Conservation (phyloP, 2,888 invertebrate species). For the Drosophila niveifrons region DNA sequence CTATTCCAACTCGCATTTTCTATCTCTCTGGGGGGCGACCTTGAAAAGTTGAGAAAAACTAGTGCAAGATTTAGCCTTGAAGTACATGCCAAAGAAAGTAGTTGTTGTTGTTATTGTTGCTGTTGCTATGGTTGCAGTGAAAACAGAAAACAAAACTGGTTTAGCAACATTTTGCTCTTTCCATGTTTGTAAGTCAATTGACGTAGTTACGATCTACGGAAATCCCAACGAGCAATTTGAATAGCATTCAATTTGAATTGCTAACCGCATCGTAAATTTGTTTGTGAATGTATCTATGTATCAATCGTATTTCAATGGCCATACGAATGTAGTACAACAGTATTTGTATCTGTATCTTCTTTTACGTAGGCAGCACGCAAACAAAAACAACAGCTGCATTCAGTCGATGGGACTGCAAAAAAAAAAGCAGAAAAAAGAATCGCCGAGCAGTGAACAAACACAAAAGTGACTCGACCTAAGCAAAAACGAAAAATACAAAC, state of each 20-base stretch:
- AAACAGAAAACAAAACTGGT: slow-evolving; percentile 60
- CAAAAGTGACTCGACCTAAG: slow-evolving; percentile 18
- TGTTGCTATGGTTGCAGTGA: slow-evolving; percentile 28
- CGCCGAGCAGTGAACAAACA: slow-evolving; percentile 3
- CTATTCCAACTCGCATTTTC: background rate
- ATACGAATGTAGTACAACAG: slow-evolving; percentile 5
- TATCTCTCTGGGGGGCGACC: slow-evolving; percentile 28
- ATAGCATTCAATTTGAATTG: slow-evolving; percentile 47
- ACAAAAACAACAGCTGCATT: slow-evolving; percentile 22
- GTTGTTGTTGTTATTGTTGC: slow-evolving; percentile 21
- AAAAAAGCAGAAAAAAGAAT: slow-evolving; percentile 13
- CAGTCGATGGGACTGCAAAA: slow-evolving; percentile 7
- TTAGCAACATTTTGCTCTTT: slow-evolving; percentile 43
- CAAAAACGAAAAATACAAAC: slow-evolving; percentile 29
- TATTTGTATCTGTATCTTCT: slow-evolving; percentile 27
- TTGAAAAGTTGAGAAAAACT: slow-evolving; percentile 45
- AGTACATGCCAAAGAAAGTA: slow-evolving; percentile 57
- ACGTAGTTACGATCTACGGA: slow-evolving; percentile 32
- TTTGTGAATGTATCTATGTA: slow-evolving; percentile 8
- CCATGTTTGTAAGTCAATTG: slow-evolving; percentile 39
- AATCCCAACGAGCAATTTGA: slow-evolving; percentile 50
- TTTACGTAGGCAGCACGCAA: slow-evolving; percentile 9
- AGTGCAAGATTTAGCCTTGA: slow-evolving; percentile 55
- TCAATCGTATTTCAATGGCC: background rate
- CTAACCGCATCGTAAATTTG: slow-evolving; percentile 24